Conservation (phyloP, 2,888 invertebrate species). For the Leptinotarsa peninsularis region DNA sequence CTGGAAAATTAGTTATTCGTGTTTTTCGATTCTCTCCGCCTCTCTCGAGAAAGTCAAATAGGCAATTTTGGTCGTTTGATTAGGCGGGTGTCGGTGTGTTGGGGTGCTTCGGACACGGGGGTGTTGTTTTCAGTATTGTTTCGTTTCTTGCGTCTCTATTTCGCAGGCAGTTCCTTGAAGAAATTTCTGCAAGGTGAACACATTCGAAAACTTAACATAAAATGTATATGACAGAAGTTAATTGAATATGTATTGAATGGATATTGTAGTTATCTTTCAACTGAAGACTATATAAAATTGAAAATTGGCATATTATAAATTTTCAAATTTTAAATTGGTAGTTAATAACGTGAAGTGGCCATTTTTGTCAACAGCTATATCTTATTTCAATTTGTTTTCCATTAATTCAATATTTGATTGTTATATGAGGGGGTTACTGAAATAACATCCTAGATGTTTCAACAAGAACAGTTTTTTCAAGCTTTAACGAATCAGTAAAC, state of each 20-base stretch:
- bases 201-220: background rate
- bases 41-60: background rate
- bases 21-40: background rate
- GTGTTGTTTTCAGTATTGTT: constrained; percentile 23
- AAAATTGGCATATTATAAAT: too few species aligned
- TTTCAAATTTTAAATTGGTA: too few species aligned
- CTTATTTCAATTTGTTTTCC: too few species aligned
- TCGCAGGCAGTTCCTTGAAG: background rate
- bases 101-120: constrained; percentile 27
- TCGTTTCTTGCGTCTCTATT: constrained; percentile 18
- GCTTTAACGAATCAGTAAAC: too few species aligned
- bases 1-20: constrained; percentile 24
- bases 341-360: too few species aligned
- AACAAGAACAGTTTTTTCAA: too few species aligned
- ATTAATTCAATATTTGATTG: too few species aligned
- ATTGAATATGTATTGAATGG: background rate
- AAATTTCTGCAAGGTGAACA: constrained; percentile 23
- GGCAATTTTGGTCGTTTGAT: background rate
- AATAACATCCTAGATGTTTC: too few species aligned
- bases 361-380: too few species aligned
- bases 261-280: too few species aligned
- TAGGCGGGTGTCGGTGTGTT: background rate
- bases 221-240: background rate
- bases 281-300: too few species aligned
- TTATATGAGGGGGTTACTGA: too few species aligned